phyloP scores from a whole-genome alignment of 2,888 invertebrate genomes.

The Stenoptilia bipunctidactyla region DNA sequence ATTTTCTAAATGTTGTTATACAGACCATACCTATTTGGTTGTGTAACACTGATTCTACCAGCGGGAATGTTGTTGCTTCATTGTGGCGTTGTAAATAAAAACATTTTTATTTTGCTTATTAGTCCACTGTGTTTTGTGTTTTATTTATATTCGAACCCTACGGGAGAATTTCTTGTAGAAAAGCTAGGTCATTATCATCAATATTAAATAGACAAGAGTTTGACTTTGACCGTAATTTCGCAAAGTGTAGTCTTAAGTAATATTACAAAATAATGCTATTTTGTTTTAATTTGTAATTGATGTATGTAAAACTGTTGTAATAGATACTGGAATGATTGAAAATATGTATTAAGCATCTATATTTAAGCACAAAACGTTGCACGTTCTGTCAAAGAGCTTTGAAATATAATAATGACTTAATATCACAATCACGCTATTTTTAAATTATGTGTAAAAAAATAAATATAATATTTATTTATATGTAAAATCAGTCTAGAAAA shows the following conservation, averaged over 20 bases:
- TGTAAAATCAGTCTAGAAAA: background rate
- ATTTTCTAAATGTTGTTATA: slow-evolving; percentile 21
- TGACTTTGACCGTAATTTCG: slow-evolving; percentile 60
- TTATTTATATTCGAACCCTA: slow-evolving; percentile 22
- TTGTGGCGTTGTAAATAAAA: slow-evolving; percentile 50
- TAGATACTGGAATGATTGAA: background rate
- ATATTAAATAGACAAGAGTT: slow-evolving; percentile 56
- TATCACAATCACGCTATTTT: background rate
- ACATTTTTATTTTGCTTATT: slow-evolving; percentile 44
- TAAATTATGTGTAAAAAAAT: slow-evolving; percentile 20
- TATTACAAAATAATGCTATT: slow-evolving; percentile 13
- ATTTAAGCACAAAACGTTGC: background rate
- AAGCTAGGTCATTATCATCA: slow-evolving; percentile 57
- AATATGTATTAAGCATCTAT: no score
- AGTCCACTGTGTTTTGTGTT: slow-evolving; percentile 49
- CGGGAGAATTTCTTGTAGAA: slow-evolving; percentile 37
- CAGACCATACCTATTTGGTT: slow-evolving; percentile 41
- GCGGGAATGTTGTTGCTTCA: slow-evolving; percentile 60
- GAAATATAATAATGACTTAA: background rate
- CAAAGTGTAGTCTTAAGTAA: slow-evolving; percentile 35
- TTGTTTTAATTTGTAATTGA: slow-evolving; percentile 32
- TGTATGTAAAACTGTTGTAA: slow-evolving; percentile 16
- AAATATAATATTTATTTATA: slow-evolving; percentile 29
- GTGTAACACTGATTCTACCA: slow-evolving; percentile 22
- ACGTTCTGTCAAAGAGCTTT: background rate